phyloP scores from a whole-genome alignment of 2,113 vertebrate species.

The Odocoileus virginianus region DNA sequence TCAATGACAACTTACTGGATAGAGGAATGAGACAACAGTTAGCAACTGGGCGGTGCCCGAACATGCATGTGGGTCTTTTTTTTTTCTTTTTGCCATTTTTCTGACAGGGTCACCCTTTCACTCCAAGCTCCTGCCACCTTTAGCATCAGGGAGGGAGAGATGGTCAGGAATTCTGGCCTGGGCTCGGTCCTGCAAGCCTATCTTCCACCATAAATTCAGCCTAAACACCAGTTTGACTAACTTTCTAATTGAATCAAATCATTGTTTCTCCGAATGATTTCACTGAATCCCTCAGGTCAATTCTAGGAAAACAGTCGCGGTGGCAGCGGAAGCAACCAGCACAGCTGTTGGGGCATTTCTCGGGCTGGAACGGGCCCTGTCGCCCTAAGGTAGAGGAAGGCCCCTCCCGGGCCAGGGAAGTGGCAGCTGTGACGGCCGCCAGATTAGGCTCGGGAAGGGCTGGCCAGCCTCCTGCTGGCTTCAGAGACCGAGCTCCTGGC shows the following conservation, averaged over 20 bases:
- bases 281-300: background rate
- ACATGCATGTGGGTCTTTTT: background rate
- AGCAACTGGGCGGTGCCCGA: background rate
- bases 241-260: constrained; percentile 14
- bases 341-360: constrained; percentile 50
- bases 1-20: background rate
- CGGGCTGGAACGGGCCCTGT: background rate
- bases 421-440: background rate
- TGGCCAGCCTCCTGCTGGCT: background rate
- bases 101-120: background rate
- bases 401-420: background rate
- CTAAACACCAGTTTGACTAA: background rate
- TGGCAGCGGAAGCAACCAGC: background rate
- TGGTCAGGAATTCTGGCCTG: background rate
- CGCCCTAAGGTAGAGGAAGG: background rate
- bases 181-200: background rate
- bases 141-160: background rate
- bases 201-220: background rate
- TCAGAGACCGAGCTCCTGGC: background rate
- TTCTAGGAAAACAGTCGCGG: constrained; percentile 11
- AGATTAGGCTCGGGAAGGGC: background rate
- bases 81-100: background rate
- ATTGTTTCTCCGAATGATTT: constrained; percentile 6
- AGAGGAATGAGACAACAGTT: background rate
- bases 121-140: background rate